phyloP scores from a whole-genome alignment of 2,888 invertebrate genomes.

The Girardia tigrina region DNA sequence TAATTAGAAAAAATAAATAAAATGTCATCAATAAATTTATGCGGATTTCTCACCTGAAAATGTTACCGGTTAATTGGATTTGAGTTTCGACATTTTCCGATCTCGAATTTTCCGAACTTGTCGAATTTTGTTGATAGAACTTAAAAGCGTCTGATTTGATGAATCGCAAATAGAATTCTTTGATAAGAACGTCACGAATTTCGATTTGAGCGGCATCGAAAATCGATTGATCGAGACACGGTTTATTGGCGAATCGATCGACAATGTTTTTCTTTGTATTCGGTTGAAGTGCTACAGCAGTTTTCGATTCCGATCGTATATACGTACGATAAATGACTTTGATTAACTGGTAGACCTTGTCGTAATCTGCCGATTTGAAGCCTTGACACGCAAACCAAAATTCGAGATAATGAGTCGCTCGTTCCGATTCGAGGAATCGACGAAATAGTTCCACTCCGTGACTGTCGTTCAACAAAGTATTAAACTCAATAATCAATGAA shows the following conservation, averaged over 20 bases:
- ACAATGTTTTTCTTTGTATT: conserved; percentile 66
- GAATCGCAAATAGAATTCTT: conserved; percentile 78
- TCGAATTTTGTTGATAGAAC: not conserved
- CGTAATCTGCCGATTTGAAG: conserved; percentile 54
- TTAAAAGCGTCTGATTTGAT: conserved; percentile 59
- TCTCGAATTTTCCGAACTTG: conserved; percentile 7
- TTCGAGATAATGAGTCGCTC: conserved; percentile 41
- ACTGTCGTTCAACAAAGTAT: conserved; percentile 63
- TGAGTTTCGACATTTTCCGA: conserved; percentile 8
- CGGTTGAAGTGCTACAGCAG: conserved; percentile 62
- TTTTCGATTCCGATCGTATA: conserved; percentile 55
- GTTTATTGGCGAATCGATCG: conserved; percentile 55
- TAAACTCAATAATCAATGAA: not conserved
- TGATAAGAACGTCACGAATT: conserved; percentile 68
- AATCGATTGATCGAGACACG: conserved; percentile 61
- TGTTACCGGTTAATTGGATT: not conserved
- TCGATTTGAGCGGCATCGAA: conserved; percentile 72
- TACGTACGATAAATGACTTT: conserved; percentile 56
- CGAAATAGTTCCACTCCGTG: conserved; percentile 77
- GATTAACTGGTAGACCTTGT: conserved; percentile 58
- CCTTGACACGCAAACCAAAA: conserved; percentile 70
- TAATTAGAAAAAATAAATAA: too few relatives aligned
- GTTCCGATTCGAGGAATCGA: conserved; percentile 49
- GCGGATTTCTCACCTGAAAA: not conserved
- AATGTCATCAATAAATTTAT: too few relatives aligned